These are phyloP conservation scores for Ceratitis capitata DNA, from an alignment of 1,140 invertebrate species.

Conservation along the genomic window DNA sequence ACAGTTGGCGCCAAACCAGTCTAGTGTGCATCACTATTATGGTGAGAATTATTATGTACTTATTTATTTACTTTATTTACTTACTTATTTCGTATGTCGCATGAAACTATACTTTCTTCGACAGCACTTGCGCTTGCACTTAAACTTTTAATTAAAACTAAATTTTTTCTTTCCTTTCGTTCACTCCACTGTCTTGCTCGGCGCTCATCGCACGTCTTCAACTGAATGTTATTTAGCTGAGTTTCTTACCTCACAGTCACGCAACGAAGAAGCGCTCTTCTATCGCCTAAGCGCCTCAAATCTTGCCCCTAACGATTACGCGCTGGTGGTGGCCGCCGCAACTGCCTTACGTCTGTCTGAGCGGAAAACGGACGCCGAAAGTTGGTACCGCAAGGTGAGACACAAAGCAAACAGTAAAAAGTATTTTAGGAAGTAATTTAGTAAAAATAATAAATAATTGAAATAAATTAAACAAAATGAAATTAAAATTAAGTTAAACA, in stretches of 20 bases:
- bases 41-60: conserved; percentile 69
- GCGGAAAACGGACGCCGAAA: conserved; percentile 81
- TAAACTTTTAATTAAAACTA: background rate
- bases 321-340: conserved; percentile 85
- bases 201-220: no score
- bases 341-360: conserved; percentile 83
- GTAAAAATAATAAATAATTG: background rate
- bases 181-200: no score
- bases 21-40: conserved; percentile 85
- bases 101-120: no score
- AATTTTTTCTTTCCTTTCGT: background rate
- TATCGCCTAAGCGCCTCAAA: conserved; percentile 80
- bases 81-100: background rate
- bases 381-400: conserved; percentile 82
- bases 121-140: background rate
- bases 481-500: no score
- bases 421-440: no score
- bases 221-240: conserved; percentile 82
- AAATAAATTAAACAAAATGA: no score
- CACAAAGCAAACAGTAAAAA: background rate
- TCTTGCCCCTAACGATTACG: conserved; percentile 81
- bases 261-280: conserved; percentile 82
- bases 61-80: background rate
- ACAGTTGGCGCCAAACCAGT: conserved; percentile 82
- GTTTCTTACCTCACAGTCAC: conserved; percentile 81